Evolutionary conservation across 37 sponge, comb jelly and placozoan species (phyloP), one percentile per base, ranked within the genome.

Genomic region (Beroe forskalii): DNA sequence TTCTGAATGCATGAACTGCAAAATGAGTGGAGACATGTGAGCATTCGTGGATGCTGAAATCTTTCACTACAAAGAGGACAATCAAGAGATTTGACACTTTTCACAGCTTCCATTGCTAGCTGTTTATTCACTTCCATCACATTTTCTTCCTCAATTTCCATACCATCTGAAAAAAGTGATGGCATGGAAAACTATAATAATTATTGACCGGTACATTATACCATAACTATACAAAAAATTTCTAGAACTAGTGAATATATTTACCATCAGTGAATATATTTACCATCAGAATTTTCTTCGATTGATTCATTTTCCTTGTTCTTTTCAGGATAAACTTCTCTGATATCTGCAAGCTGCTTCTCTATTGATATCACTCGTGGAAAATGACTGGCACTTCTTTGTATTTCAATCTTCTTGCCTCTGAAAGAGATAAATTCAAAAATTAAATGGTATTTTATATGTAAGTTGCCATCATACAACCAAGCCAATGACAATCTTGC

Each of bases 1-100:
- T 69, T 69, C 38, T 69, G 72, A 36, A 69, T 69, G 38, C 72
- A 69, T 33, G 72, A 69, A 32, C 72, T 69, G 72, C 72, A 69
- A 36, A 69, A 69, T 2, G 72, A 33, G 39, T 69, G 72, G 37
- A 69, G 4, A 35, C 72, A 69, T 32, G 72, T 19, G 2, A 69
- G 72, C 38, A 69, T 36, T 9, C 72, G 72, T 3, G 72, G 72
- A 32, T 69, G 72, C 32, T 69, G 72, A 33, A 69, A 69, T 32
- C 72, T 27, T 33, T 69, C 72, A 69, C 19, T 36, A 35, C 72
- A 69, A 33, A 69, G 39, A 69, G 72, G 72, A 69, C 72, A 69
- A 17, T 36, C 72, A 33, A 69, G 32, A 2, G 72, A 69, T 32
- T 32, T 69, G 2, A 69, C 38, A 69, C 72, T 69, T 69, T 33